Base-by-base conservation (phyloP, 2,888 invertebrate genomes). In the Pterobdella sp. region DNA sequence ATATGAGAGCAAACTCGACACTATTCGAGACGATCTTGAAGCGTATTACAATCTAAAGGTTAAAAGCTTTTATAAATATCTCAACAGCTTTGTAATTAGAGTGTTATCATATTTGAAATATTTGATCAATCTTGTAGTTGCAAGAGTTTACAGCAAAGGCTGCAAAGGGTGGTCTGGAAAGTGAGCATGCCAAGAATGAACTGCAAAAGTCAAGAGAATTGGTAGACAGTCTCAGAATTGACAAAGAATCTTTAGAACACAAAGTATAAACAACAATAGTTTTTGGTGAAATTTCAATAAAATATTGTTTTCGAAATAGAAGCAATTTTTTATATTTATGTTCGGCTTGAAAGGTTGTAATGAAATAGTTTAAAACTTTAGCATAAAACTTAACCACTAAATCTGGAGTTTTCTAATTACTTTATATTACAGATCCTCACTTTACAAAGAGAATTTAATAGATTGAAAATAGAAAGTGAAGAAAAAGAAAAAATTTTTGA, bases 1-100 rank as follows among this genome's bases (percentile, higher is more conserved):
- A 31, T 86, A 86, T 78, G 85, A 86, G 76, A 79, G 80, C 79
- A 84, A 85, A 78, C 78, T 83, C 76, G 84, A 83, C 76, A 79
- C 81, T 75, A 83, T 85, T 78, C 78, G 82, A 64, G 82, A 81
- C 26, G 85, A 86, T 76, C 81, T 85, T 80, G 86, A 86, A 76
- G 81, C 82, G 68, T 85, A 84, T 83, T 86, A 86, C 82, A 84
- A 84, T 78, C 81, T 85, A 73, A 86, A 85, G 84, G 85, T 85
- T 65, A 3, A 56, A 26, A 14, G 60, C n/a, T 14, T 66, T 36
- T 36, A n/a, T 36, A 3, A 18, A 2, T 7, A 22, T 29, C 26
- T 31, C 32, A 31, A 66, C 22, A 4, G 10, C 29, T 31, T 3
- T 32, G 32, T 31, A 31, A 32, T 10, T 66, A 32, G 4, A 18